A percentile compares a stretch with the other conserved stretches of the same genome.
phyloP scores from a whole-genome alignment of 2,888 invertebrate species.

The Eupithecia vulgata region DNA sequence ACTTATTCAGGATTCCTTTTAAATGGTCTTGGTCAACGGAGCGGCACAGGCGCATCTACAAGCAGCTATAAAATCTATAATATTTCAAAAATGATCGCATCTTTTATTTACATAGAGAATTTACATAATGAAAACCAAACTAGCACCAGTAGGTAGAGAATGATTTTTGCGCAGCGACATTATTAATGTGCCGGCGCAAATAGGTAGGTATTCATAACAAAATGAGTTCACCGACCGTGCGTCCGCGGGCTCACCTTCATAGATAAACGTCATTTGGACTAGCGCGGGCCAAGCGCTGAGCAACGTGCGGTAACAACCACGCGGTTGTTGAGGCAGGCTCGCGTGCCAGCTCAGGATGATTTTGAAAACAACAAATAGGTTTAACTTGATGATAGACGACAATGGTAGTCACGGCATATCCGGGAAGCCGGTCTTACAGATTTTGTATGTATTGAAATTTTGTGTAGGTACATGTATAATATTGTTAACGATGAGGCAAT shows the following conservation, averaged over 20 bases:
- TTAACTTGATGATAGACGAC: background rate
- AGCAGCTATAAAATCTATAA: background rate
- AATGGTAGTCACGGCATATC: background rate
- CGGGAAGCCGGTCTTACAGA: background rate
- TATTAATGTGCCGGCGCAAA: conserved; percentile 57
- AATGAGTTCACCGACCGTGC: conserved; percentile 74
- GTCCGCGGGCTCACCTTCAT: conserved; percentile 79
- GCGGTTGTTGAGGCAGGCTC: conserved; percentile 62
- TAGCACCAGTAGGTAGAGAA: conserved; percentile 38
- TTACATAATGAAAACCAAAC: conserved; percentile 20
- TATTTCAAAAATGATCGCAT: conserved; percentile 1
- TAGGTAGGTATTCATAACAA: conserved; percentile 69
- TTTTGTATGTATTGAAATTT: background rate
- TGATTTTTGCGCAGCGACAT: conserved; percentile 59
- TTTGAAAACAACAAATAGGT: background rate
- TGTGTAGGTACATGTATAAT: background rate
- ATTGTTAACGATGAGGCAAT: background rate
- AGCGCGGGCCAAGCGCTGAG: conserved; percentile 50
- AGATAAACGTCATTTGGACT: conserved; percentile 77
- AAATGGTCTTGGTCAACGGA: conserved; percentile 4
- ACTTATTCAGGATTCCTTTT: background rate
- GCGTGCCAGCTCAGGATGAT: background rate
- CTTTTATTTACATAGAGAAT: background rate
- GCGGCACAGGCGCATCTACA: background rate
- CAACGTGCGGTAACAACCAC: conserved; percentile 60